Evolutionary conservation across 2,797 vertebrate genomes (phyloP), one percentile per base, ranked within the genome.

Genomic region (Trachurus trachurus): DNA sequence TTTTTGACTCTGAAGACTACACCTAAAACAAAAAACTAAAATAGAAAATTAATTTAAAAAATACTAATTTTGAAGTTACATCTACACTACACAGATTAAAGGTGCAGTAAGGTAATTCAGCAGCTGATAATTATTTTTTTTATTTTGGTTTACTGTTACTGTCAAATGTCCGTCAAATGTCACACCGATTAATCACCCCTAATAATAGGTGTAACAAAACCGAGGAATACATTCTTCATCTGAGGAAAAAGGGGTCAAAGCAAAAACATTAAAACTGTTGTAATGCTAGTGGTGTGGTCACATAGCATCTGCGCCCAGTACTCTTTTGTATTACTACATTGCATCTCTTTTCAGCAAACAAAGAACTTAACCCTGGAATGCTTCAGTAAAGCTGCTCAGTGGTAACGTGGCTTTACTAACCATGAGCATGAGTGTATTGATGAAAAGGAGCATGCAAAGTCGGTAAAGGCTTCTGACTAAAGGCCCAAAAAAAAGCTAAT

Each of bases 391-490:
- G 61, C 66, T 66, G 21, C 34, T 40, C 40, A 56, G 21, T 52
- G 31, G 15, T 60, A 11, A 66, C 45, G 17, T 44, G 22, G 17
- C 9, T 79, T 71, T 49, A 53, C 53, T 52, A 3, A 9, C 29
- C 5, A 9, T 37, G 19, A 50, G 9, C 39, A 6, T 31, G 6
- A 31, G 15, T 29, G 57, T 26, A 26, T 0, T 44, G 60, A 22
- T 64, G 59, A 57, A 64, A 73, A 66, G 71, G 11, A 45, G 17
- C 39, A 31, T 58, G 49, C 11, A 58, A 9, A 66, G 62, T 71
- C 47, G 62, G 50, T 50, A 65, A 62, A 67, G 69, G 56, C 67
- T 65, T 7, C 1, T 6, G 6, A 44, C 58, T 70, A 57, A 5
- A 70, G 31, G 22, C 37, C 6, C 7, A 37, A 37, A 37, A 37